phyloP scores from a whole-genome alignment of 2,113 vertebrate genomes.

The Megaceryle maxima region DNA sequence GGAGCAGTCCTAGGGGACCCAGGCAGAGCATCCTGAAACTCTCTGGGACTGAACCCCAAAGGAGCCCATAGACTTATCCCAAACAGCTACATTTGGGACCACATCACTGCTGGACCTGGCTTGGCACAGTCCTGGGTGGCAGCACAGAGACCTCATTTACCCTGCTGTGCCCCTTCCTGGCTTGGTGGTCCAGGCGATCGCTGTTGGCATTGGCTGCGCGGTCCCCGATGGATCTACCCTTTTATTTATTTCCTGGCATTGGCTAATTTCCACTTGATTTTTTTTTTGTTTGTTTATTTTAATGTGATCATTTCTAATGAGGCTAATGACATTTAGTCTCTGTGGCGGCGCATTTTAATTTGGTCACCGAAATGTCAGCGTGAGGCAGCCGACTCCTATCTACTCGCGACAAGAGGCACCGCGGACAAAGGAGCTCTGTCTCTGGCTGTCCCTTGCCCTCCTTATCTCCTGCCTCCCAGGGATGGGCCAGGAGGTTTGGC shows the following conservation, averaged over 20 bases:
- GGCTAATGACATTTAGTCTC: constrained; percentile 81
- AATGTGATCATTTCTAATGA: constrained; percentile 74
- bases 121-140: neutral
- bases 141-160: neutral
- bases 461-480: constrained; percentile 61
- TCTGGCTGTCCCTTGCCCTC: neutral
- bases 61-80: neutral
- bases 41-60: neutral
- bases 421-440: constrained; percentile 52
- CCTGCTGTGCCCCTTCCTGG: rapidly evolving
- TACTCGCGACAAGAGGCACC: constrained; percentile 46
- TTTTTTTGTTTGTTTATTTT: constrained; percentile 68
- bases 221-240: neutral
- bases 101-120: neutral
- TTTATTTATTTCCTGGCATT: constrained; percentile 54
- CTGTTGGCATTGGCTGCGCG: neutral
- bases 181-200: neutral
- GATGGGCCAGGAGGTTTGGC: neutral
- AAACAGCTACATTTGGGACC: neutral
- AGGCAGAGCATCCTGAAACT: neutral
- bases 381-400: constrained; percentile 65
- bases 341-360: constrained; percentile 73
- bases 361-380: constrained; percentile 75
- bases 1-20: neutral
- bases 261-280: constrained; percentile 69